Base-by-base conservation (phyloP, 2,888 invertebrate genomes). In the Heliconius charithonia region DNA sequence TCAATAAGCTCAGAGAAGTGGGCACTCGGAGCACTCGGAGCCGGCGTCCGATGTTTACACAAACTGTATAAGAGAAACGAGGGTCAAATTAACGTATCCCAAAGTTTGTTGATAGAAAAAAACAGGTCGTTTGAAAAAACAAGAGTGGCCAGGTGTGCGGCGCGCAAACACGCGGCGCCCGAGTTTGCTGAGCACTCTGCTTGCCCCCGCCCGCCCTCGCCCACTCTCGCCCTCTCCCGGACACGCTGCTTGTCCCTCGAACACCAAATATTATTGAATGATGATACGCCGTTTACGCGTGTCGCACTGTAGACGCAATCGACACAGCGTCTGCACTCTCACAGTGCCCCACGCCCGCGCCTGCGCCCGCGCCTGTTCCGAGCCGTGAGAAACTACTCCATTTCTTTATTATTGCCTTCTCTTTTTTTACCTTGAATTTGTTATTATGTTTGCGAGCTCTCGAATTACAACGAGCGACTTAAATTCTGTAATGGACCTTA, bases 181-280 rank as follows among this genome's bases (percentile, higher is more conserved):
- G 76, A 83, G 88, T 87, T 87, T 86, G 85, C 84, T 83, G 85
- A 87, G 85, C 89, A 87, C 85, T 83, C 82, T 82, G 81, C 77
- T 76, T 65, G 79, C 75, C 62, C 67, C 76, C 75, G 29, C 45
- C 75, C 78, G 67, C 69, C 67, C 73, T 29, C 75, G 84, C 73
- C 12, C 66, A 25, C 71, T 59, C 67, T 13, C 69, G 19, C 13
- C 80, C 59, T 41, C 37, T 7, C 67, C 67, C 67, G 29, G 41
- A 73, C 69, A 63, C 63, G 75, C 37, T 81, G 82, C 83, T 83
- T 83, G 81, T 76, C 78, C 81, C 72, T 79, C 73, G 80, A 71
- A 83, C 83, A 82, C 84, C 89, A 90, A 92, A 91, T 90, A 89
- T 91, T 90, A 91, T 91, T 89, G 90, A 85, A 91, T 87, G 89